Percentiles rank a stretch among this genome's conserved stretches.
These are phyloP conservation scores for Choloepus hoffmanni DNA, from an alignment of 2,113 vertebrate genomes.

Conservation along the genomic window DNA sequence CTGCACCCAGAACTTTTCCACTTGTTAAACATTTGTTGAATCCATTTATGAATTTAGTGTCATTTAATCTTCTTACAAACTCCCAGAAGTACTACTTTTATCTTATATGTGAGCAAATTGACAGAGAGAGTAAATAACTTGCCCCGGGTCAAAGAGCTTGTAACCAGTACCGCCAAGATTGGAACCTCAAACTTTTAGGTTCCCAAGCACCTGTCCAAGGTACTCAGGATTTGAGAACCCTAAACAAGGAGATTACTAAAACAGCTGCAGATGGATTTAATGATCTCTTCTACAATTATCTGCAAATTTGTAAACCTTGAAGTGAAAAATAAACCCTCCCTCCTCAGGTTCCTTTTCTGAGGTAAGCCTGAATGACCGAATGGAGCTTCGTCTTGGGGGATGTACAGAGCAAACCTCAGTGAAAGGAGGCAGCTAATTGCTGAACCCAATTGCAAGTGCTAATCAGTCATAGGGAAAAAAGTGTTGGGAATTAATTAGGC, in stretches of 20 bases:
- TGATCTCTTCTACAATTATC: slow-evolving; percentile 78
- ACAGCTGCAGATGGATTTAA: slow-evolving; percentile 72
- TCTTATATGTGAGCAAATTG: background rate
- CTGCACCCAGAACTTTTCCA: background rate
- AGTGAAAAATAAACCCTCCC: slow-evolving; percentile 79
- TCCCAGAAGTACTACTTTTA: background rate
- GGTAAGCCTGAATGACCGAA: slow-evolving; percentile 70
- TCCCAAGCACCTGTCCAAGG: background rate
- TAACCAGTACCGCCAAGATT: background rate
- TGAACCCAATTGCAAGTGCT: slow-evolving; percentile 91
- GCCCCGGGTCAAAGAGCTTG: background rate
- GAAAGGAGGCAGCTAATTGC: slow-evolving; percentile 90
- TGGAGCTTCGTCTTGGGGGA: slow-evolving; percentile 75
- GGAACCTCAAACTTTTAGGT: background rate
- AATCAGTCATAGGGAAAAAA: slow-evolving; percentile 89
- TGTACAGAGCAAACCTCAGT: slow-evolving; percentile 85
- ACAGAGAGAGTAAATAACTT: background rate
- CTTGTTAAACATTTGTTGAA: background rate
- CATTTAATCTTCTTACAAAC: background rate
- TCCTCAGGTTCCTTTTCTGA: slow-evolving; percentile 72
- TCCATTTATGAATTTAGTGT: background rate
- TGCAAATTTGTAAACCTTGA: slow-evolving; percentile 79
- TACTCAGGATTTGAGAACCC: slow-evolving; percentile 22
- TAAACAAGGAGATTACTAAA: slow-evolving; percentile 49
- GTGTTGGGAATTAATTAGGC: slow-evolving; percentile 92